phyloP scores from a whole-genome alignment of 1,140 invertebrate species.

The Pinna nobilis region DNA sequence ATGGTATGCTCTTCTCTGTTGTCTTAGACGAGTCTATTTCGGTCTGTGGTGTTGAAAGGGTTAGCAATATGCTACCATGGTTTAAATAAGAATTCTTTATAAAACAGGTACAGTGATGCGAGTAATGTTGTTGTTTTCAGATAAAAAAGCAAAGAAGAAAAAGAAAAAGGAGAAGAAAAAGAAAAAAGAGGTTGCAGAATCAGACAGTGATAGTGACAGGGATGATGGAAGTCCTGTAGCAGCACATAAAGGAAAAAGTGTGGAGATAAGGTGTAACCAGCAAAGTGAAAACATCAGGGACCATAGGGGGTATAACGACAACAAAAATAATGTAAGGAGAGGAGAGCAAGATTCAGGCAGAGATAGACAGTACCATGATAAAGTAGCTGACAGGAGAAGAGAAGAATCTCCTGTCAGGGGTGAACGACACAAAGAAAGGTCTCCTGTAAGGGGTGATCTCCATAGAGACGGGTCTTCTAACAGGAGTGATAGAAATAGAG shows the following conservation, averaged over 20 bases:
- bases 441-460: neutral
- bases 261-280: neutral
- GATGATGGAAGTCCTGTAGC: neutral
- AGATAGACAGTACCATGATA: neutral
- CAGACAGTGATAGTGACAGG: slow-evolving; percentile 29
- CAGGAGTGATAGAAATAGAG: neutral
- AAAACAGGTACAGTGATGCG: neutral
- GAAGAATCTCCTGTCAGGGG: slow-evolving; percentile 5
- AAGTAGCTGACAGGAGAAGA: neutral
- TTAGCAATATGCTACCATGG: too few relatives aligned
- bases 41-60: too few relatives aligned
- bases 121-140: slow-evolving; percentile 24
- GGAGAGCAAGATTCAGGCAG: slow-evolving; percentile 1
- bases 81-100: too few relatives aligned
- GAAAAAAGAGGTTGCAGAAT: slow-evolving; percentile 56
- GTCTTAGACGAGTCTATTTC: too few relatives aligned
- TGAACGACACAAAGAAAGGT: neutral
- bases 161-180: slow-evolving; percentile 55
- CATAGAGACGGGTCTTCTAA: neutral
- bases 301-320: neutral
- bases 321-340: neutral
- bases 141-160: slow-evolving; percentile 45
- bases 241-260: neutral
- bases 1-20: too few relatives aligned
- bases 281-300: neutral